Base-by-base conservation (phyloP, 2,888 invertebrate species). In the Acleris cristana region DNA sequence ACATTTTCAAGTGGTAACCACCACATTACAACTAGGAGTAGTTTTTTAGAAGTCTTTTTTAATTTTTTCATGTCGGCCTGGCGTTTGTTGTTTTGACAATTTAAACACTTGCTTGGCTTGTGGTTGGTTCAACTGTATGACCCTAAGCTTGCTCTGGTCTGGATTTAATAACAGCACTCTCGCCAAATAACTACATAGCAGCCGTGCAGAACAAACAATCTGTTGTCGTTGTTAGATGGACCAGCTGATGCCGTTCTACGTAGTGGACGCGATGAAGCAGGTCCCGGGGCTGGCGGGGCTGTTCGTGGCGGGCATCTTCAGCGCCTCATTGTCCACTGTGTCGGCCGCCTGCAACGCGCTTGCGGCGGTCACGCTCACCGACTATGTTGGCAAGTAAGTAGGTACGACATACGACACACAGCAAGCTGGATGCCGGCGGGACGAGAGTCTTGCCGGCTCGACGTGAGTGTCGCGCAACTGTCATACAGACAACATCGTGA, bases 281-380 rank as follows among this genome's bases (percentile, higher is more conserved):
- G 82, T 85, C 0, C 96, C 97, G 0, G 98, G 98, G 0, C 80
- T 99, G 21, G 95, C 98, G 0, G 99, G 99, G 0, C 92, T 99
- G 23, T 98, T 98, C 81, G 96, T 98, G 0, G 97, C 98, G 5
- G 96, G 98, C 3, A 96, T 99, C 69, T 98, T 98, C 82, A 97
- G 97, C 75, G 98, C 97, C 0, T 96, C 98, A 0, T 92, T 98
- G 12, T 98, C 98, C 54, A 98, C 98, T 0, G 96, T 99, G 69
- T 98, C 98, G 0, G 98, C 98, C 0, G 96, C 98, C 1, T 94
- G 98, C 69, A 98, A 98, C 80, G 97, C 98, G 1, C 91, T 99
- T 56, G 96, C 98, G 0, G 98, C 98, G 0, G 97, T 98, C 16
- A 97, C 98, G 0, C 89, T 98, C 54, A 96, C 97, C 78, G 99